Base-by-base conservation (phyloP, 2,113 vertebrate genomes). In the Sardina pilchardus region DNA sequence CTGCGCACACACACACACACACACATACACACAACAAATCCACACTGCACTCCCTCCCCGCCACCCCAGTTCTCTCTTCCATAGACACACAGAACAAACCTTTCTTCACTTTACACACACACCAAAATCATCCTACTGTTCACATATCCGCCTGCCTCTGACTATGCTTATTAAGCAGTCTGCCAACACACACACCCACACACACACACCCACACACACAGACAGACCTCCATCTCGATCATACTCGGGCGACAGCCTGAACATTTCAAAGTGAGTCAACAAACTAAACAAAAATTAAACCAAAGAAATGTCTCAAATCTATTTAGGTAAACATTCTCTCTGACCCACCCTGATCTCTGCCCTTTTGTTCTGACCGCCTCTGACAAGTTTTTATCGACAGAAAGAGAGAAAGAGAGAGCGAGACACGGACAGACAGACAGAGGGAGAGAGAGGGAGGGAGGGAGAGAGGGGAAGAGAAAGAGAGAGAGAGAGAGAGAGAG, bases 151-250 rank as follows among this genome's bases (percentile, higher is more conserved):
- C 48, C 39, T 42, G 39, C 2, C 39, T 42, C 39, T 42, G 39
- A 3, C 2, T 42, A 4, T 42, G 39, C 4, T 2, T 42, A 4
- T 42, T 42, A 4, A 4, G 39, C 39, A 42, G 2, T 3, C 39
- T 42, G 39, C 39, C 39, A 42, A 42, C 39, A 45, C 82, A 24
- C 75, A 86, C 71, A 45, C 80, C 81, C 53, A 82, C 26, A 63
- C 75, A 85, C 26, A 83, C 53, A 75, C 80, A 84, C 44, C 81
- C 53, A 75, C 36, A 80, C 67, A 78, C 85, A 47, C 45, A 53
- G 78, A 45, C 85, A 63, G 14, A 14, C 2, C 8, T 17, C 48
- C 16, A 14, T 53, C 16, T 53, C 50, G 0, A 53, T 19, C 50
- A 53, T 0, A 53, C 50, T 53, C 50, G 4, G 45, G 12, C 50